Percentiles rank a stretch among this genome's conserved stretches.
Conservation (phyloP, 2,888 invertebrate genomes). For the Lycaena phlaeas region DNA sequence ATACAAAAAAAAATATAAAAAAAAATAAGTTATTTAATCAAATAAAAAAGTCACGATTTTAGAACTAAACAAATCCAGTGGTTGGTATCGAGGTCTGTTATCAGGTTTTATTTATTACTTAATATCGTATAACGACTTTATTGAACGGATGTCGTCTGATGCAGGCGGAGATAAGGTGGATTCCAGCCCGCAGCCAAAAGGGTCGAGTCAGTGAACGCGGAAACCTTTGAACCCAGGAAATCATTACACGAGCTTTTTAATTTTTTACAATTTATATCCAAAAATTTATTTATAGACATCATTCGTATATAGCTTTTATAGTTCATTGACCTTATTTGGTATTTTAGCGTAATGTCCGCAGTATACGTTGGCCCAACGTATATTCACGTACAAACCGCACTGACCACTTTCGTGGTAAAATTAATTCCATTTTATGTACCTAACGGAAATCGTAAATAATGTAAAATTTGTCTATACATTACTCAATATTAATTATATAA, state of each 20-base stretch:
- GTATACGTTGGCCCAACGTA: too few relatives aligned
- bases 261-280: background rate
- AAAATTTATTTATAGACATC: background rate
- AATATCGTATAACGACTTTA: constrained; percentile 27
- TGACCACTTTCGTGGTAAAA: too few relatives aligned
- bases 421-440: too few relatives aligned
- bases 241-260: background rate
- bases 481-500: too few relatives aligned
- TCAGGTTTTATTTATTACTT: constrained; percentile 23
- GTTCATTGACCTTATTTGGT: too few relatives aligned
- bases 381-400: background rate
- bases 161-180: constrained; percentile 24
- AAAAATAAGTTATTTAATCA: background rate
- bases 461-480: too few relatives aligned
- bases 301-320: too few relatives aligned
- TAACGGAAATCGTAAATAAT: too few relatives aligned
- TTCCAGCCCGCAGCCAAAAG: constrained; percentile 21
- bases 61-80: background rate
- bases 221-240: background rate
- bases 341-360: too few relatives aligned
- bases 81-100: constrained; percentile 10
- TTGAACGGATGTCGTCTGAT: constrained; percentile 28
- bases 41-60: background rate
- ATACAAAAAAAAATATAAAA: too few relatives aligned
- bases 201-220: constrained; percentile 14